These are phyloP conservation scores for Macrobrachium nipponense DNA, from an alignment of 1,140 invertebrate species.

Conservation along the genomic window DNA sequence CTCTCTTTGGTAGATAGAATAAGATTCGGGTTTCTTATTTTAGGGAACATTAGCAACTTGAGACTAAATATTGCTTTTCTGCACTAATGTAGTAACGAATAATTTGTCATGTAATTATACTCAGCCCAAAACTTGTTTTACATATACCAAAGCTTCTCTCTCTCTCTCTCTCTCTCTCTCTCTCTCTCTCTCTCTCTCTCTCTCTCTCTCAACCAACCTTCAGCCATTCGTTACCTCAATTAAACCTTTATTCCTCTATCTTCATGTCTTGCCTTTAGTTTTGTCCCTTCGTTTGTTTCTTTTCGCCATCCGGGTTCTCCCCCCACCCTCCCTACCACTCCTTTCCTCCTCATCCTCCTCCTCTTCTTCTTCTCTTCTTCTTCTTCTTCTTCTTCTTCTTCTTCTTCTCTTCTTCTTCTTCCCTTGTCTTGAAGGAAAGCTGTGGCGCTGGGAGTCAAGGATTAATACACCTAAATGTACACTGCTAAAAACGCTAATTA, in stretches of 20 bases:
- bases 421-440: not conserved
- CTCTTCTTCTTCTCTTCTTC: not conserved
- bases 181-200: not conserved
- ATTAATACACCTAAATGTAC: conserved; percentile 11
- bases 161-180: not conserved
- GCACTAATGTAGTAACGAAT: too few relatives aligned
- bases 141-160: not conserved
- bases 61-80: too few relatives aligned
- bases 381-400: not conserved
- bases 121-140: not conserved
- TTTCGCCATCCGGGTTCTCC: not conserved
- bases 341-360: too few relatives aligned
- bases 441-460: not conserved
- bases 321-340: not conserved
- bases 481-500: not conserved
- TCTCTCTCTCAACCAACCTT: not conserved
- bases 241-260: not conserved
- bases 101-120: not conserved
- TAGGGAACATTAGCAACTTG: too few relatives aligned
- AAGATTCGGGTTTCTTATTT: too few relatives aligned
- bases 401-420: not conserved
- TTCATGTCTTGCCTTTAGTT: not conserved
- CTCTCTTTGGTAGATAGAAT: too few relatives aligned
- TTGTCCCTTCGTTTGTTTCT: not conserved
- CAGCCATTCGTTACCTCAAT: not conserved